Percentiles rank a stretch among this genome's conserved stretches.
phyloP scores from a whole-genome alignment of 37 sponge, comb jelly and placozoan species.

The Lycopodina hypogea region DNA sequence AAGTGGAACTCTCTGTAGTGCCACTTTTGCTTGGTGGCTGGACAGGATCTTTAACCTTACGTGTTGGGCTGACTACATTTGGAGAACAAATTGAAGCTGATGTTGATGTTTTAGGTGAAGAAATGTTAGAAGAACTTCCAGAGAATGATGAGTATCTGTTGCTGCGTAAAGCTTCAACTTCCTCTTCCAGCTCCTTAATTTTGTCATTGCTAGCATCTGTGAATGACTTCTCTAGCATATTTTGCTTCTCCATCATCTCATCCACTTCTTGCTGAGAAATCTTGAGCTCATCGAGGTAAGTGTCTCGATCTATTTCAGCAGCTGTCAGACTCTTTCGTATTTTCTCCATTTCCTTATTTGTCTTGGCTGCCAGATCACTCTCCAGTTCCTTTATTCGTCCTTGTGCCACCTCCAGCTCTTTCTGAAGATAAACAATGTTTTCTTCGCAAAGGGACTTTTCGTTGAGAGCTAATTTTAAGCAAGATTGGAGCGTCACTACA shows the following conservation, averaged over 20 bases:
- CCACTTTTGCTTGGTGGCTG: not conserved
- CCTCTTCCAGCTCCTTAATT: conserved; percentile 20
- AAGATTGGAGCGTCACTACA: conserved; percentile 19
- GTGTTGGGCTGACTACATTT: not conserved
- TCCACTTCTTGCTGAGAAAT: conserved; percentile 8
- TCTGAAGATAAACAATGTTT: conserved; percentile 2
- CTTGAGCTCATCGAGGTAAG: not conserved
- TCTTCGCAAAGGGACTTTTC: conserved; percentile 19
- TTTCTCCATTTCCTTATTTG: not conserved
- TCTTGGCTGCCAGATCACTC: not conserved
- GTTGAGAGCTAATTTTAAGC: conserved; percentile 32
- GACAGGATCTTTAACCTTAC: not conserved
- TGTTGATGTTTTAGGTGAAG: not conserved
- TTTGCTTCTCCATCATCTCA: not conserved
- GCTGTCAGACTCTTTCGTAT: not conserved
- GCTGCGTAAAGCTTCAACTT: conserved; percentile 1
- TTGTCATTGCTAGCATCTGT: not conserved
- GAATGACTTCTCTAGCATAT: not conserved
- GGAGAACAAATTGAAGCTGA: not conserved
- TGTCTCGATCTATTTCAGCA: conserved; percentile 6
- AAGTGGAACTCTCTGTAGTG: not conserved
- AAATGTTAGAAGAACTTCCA: not conserved
- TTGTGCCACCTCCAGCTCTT: conserved; percentile 6
- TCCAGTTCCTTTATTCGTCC: conserved; percentile 4
- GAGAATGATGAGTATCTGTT: not conserved